Evolutionary conservation across 2,113 vertebrate species (phyloP).

Genomic region (Platysteira castanea): DNA sequence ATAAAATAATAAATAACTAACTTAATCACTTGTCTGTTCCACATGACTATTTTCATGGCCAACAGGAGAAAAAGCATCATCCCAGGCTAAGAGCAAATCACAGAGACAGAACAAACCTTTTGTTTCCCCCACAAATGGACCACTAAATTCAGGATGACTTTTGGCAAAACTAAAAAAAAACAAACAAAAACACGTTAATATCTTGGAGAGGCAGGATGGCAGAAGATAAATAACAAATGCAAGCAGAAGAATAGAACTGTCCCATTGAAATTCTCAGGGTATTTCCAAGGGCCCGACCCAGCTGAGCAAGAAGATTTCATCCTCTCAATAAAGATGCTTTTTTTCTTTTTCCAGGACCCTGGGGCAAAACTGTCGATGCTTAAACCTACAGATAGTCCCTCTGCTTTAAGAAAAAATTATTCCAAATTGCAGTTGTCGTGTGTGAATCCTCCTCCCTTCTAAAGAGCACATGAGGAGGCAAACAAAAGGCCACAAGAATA

Average conservation of each 20-base stretch:
- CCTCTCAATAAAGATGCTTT: neutral
- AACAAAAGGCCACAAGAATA: neutral
- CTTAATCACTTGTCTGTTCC: neutral
- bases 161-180: neutral
- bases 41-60: neutral
- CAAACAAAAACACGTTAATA: neutral
- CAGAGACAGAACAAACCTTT: neutral
- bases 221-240: neutral
- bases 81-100: neutral
- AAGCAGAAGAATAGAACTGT: neutral
- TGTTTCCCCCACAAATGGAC: neutral
- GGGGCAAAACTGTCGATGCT: neutral
- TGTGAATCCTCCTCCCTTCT: neutral
- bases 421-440: neutral
- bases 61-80: neutral
- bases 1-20: neutral
- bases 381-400: neutral
- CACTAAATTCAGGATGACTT: neutral
- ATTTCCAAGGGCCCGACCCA: neutral
- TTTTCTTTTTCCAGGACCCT: neutral
- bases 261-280: neutral
- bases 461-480: neutral
- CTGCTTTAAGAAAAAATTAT: neutral
- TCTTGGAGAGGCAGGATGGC: neutral
- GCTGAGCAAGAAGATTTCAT: neutral